Evolutionary conservation across 1,140 invertebrate species (phyloP), one percentile per base, ranked within the genome.

Genomic region (Anoplolepis gracilipes): DNA sequence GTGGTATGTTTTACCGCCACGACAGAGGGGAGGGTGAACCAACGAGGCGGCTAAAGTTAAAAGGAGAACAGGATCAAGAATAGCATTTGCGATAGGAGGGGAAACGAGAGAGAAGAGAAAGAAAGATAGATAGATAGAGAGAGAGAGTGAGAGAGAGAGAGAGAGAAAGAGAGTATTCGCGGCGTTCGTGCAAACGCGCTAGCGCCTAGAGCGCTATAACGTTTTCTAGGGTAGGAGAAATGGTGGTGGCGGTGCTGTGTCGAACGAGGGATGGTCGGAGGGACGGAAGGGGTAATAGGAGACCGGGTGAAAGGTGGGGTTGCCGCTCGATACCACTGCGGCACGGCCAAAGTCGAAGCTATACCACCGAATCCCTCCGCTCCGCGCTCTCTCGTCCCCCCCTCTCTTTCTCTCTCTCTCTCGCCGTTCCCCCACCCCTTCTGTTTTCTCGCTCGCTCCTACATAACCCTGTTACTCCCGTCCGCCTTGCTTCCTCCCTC

Each of bases 291-390:
- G 73, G 84, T 49, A 36, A 59, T 8, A 64, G 84, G 65, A 72
- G 67, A 73, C 67, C 53, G 78, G 65, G 69, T 62, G 77, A 87
- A 85, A 86, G 78, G 92, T 93, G 90, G 93, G 92, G 92, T 93
- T 86, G 90, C 89, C 94, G 94, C 93, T 94, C 94, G 93, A 95
- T 95, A 95, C 93, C 94, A 94, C 94, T 95, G 94, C 94, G 94
- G 94, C 94, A 94, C 91, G 88, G 92, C 93, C 92, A 92, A 94
- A 94, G 93, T 94, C 91, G 91, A 93, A 92, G 92, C 90, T 92
- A 92, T 88, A 91, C 84, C 88, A 59, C 78, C 78, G 78, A 81
- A 81, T 81, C 78, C 78, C 78, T 76, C 79, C 67, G 65, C 59
- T 69, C 82, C 65, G 84, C 70, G n/a, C 36, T 7, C 36, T 39